These are phyloP conservation scores for Drosophila niveifrons DNA, from an alignment of 2,888 invertebrate genomes.

Conservation along the genomic window DNA sequence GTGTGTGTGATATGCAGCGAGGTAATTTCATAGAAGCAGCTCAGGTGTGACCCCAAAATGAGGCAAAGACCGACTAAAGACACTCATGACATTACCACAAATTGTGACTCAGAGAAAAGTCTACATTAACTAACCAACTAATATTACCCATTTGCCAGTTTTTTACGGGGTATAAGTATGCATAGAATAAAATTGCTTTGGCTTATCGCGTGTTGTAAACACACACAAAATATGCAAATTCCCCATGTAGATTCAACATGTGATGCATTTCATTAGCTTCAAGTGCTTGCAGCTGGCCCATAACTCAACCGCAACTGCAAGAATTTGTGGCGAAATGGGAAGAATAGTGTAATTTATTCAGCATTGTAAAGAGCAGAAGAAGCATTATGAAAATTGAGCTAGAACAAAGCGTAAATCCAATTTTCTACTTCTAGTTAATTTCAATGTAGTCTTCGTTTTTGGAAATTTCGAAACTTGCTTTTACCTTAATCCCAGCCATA, in stretches of 20 bases:
- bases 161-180: conserved; percentile 13
- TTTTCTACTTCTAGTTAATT: no score
- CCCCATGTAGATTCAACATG: conserved; percentile 44
- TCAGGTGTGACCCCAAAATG: conserved; percentile 29
- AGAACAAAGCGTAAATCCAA: neutral
- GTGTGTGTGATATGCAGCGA: conserved; percentile 19
- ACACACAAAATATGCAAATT: conserved; percentile 61
- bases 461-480: neutral
- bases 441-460: neutral
- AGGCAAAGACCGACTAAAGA: conserved; percentile 1
- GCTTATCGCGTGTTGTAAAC: conserved; percentile 32
- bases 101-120: no score
- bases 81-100: neutral
- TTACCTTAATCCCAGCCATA: neutral
- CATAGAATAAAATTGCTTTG: conserved; percentile 20
- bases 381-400: conserved; percentile 11
- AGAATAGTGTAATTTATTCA: conserved; percentile 1
- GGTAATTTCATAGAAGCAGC: conserved; percentile 61
- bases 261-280: conserved; percentile 60
- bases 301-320: neutral
- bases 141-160: no score
- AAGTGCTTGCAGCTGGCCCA: conserved; percentile 18
- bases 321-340: neutral
- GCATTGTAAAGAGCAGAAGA: neutral
- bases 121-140: no score